phyloP scores from a whole-genome alignment of 2,888 invertebrate species.

The Stramonita haemastoma region DNA sequence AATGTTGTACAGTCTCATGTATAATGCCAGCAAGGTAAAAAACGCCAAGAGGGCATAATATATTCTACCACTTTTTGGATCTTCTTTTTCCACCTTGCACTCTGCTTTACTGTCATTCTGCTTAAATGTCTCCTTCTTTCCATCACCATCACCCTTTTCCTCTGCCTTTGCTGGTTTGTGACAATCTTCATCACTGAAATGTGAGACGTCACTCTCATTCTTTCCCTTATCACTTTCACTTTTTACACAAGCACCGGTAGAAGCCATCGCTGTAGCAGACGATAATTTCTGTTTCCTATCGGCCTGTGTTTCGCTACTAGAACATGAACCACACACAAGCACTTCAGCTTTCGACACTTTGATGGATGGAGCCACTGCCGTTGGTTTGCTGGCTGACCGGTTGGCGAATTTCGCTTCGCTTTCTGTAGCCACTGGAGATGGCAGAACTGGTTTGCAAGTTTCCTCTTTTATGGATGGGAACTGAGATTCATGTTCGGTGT shows the following conservation, averaged over 20 bases:
- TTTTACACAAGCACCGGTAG: background rate
- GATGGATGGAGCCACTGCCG: background rate
- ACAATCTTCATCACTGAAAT: background rate
- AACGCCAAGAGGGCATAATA: slow-evolving; percentile 53
- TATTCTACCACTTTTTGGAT: slow-evolving; percentile 18
- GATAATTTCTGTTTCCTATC: background rate
- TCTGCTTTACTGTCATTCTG: too few species aligned
- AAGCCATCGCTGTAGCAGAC: background rate
- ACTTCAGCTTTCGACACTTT: background rate
- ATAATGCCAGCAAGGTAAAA: slow-evolving; percentile 80
- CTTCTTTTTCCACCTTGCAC: background rate
- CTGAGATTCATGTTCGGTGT: background rate
- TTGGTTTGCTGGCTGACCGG: background rate
- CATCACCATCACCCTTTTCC: background rate
- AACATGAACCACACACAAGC: background rate
- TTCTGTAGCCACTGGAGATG: background rate
- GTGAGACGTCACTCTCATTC: background rate
- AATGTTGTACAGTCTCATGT: slow-evolving; percentile 92
- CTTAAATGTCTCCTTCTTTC: background rate
- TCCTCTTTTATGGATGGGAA: background rate
- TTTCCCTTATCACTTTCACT: background rate
- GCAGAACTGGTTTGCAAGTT: background rate
- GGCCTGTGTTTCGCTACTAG: background rate
- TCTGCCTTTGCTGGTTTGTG: background rate
- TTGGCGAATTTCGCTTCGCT: background rate